Evolutionary conservation across 2,797 vertebrate species (phyloP), one percentile per base, ranked within the genome.

Genomic region (Loriculus beryllinus): DNA sequence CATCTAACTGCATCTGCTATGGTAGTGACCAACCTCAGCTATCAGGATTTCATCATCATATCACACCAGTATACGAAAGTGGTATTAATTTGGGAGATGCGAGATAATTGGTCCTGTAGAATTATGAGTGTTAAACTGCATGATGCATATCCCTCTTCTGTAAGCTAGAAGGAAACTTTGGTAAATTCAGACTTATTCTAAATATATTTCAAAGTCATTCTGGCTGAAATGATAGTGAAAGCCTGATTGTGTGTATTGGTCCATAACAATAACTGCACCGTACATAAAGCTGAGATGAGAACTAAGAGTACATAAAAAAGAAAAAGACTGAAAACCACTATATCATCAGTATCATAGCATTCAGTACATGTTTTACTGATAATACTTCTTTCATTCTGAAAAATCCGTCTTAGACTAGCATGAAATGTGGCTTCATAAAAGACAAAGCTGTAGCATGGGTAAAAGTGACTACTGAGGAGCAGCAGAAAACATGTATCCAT

Each of bases 1-100:
- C 91, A 89, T 89, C 95, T 97, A 97, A 97, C 90, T 91, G 62
- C 95, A 96, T 96, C 92, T 89, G 76, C 92, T 91, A 79, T 31
- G 33, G 74, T 42, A 6, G 3, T 65, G 91, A 86, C 89, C 94
- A 91, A 21, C 20, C 31, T 83, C 79, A 88, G 28, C 63, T 76
- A 77, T 88, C 94, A 92, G 96, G 92, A 86, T 96, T 95, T 97
- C 96, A 92, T 86, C 60, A 91, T 96, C 92, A 87, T 91, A 64
- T 95, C 86, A 77, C 80, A 89, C 83, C 90, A 80, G 68, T 23
- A 42, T 23, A 37, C 29, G 63, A 74, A 86, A 65, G 29, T 47
- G 5, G 17, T 31, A 42, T 62, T 93, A 19, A 67, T 87, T 51
- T 62, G 39, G 35, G 15, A 83, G 21, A 60, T 68, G 22, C 48